Percentiles rank a stretch among this genome's conserved stretches.
These are phyloP conservation scores for Temnothorax ravouxi DNA, from an alignment of 2,888 invertebrate species.

Conservation along the genomic window DNA sequence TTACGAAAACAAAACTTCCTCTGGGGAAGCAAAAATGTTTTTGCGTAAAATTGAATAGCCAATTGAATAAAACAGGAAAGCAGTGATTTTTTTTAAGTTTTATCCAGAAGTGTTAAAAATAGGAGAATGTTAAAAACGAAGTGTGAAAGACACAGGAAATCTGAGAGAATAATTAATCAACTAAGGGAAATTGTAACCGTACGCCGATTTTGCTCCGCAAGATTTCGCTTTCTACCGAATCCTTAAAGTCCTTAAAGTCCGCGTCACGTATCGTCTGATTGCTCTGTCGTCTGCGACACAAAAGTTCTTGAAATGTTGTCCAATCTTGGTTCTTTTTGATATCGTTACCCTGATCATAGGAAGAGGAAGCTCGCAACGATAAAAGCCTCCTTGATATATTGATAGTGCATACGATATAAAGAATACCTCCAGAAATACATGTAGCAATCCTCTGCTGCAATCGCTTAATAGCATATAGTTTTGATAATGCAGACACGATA, in stretches of 20 bases:
- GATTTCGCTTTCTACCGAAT: slow-evolving; percentile 41
- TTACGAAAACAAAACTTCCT: too few species aligned
- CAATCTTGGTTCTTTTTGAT: slow-evolving; percentile 60
- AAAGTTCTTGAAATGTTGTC: slow-evolving; percentile 60
- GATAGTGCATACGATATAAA: background rate
- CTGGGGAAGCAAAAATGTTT: too few species aligned
- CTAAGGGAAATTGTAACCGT: background rate
- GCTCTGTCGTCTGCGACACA: slow-evolving; percentile 57
- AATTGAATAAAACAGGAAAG: background rate
- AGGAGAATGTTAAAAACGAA: background rate
- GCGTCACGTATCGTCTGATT: background rate
- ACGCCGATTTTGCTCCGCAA: slow-evolving; percentile 40
- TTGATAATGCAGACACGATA: slow-evolving; percentile 79
- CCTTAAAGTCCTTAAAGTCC: slow-evolving; percentile 23
- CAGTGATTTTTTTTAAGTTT: background rate
- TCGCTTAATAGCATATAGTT: slow-evolving; percentile 74
- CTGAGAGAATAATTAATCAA: background rate
- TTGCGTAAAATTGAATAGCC: background rate
- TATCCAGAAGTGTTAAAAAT: background rate
- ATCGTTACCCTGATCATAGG: slow-evolving; percentile 65
- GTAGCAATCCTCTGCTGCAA: slow-evolving; percentile 67
- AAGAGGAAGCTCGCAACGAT: background rate
- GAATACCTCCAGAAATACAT: slow-evolving; percentile 70
- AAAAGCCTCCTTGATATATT: background rate
- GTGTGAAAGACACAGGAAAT: background rate